Evolutionary conservation across 2,888 invertebrate genomes (phyloP), one percentile per base, ranked within the genome.

Genomic region (Leucophenga montana): DNA sequence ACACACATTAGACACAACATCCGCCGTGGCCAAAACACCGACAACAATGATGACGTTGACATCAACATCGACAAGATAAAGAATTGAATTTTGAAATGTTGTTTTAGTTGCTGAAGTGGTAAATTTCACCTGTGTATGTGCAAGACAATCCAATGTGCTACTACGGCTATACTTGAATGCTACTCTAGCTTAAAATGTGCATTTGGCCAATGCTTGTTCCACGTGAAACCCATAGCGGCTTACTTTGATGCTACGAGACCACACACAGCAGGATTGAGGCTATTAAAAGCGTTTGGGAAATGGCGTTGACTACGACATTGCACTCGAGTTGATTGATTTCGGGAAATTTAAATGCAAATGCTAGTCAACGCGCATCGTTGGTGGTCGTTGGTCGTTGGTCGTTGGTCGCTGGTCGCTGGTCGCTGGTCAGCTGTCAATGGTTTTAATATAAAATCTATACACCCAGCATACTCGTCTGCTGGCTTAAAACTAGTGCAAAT

Each of bases 71-170:
- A 50, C 6, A 50, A 16, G 50, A 50, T 50, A 50, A 50, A 50
- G 50, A 50, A 20, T 5, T 48, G 14, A 82, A 80, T 82, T 39
- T 82, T 82, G 76, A 78, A 82, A 82, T 82, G 81, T 82, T 82
- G 82, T 83, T 82, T 82, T 82, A 83, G 74, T 78, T 78, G 71
- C 74, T 79, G 72, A 80, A 83, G 84, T 82, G 81, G 84, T 80
- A 83, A 82, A 83, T 82, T 82, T 82, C 81, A 82, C 81, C 81
- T 82, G 81, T 82, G 79, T 78, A 22, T 50, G 50, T 18, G 50
- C 16, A 16, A n/a, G 6, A 18, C 50, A 8, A 39, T 39, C 2
- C 50, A 4, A 18, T n/a, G 50, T 16, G 16, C 6, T 46, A 27
- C 27, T 39, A 44, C 48, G 22, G 54, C 20, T 33, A 56, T 57